Evolutionary conservation across 2,797 vertebrate species (phyloP), one percentile per base, ranked within the genome.

Genomic region (Acridotheres tristis): DNA sequence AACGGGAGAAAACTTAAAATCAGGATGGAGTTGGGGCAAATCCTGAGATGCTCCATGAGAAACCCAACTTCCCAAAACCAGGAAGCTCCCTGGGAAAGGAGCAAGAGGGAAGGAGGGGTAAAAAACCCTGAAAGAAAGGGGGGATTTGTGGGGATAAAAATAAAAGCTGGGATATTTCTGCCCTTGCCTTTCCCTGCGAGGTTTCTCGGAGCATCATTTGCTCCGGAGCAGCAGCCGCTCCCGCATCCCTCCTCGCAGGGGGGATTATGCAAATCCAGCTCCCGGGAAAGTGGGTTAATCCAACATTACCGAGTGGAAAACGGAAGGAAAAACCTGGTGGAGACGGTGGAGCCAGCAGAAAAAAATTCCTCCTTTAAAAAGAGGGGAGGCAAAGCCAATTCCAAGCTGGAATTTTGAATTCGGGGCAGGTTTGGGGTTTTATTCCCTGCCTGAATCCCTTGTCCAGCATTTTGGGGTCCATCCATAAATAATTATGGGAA

Each of bases 251-350:
- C 87, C 2, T 13, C 17, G 13, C 92, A 66, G 86, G 85, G 89
- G 84, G 94, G 97, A 97, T 98, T 98, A 98, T 96, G 96, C 97
- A 98, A 97, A 98, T 95, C 85, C 89, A 89, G 97, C 97, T 97
- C 82, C 14, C 11, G 18, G 85, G 94, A 97, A 98, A 98, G 82
- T 98, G 97, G 98, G 98, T 97, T 98, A 98, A 98, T 98, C 97
- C 97, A 98, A 98, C 97, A 97, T 98, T 98, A 98, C 93, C 4
- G 22, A 87, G 93, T 72, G 92, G 92, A 61, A 93, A 97, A 72
- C 47, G 82, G 69, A 96, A 86, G 79, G 88, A 18, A 89, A 94
- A 96, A 77, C 53, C 75, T 3, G 5, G 13, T 16, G 66, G 91
- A 88, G 75, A 76, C 0, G 5, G 78, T 5, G 16, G 62, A 2